Base-by-base conservation (phyloP, 2,888 invertebrate genomes). In the Liposcelis brunnea region DNA sequence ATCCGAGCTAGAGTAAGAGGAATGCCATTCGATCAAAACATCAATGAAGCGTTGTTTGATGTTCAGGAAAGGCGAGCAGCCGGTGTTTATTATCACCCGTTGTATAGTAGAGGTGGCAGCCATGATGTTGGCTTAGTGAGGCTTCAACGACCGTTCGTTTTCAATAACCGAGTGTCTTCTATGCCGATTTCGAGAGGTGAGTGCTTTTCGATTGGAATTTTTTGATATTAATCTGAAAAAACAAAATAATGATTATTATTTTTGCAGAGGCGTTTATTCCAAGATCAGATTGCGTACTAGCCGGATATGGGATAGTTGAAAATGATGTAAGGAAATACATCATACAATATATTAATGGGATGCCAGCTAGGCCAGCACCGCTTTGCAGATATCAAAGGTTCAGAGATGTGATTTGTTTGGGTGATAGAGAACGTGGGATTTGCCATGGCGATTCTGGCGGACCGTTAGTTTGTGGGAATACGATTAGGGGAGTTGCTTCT, bases 371-470 rank as follows among this genome's bases (percentile, higher is more conserved):
- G 7, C 40, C 40, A 15, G 40, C 40, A 6, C 16, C 10, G 40
- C 15, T 40, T n/a, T 40, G 40, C 21, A 3, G 40, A 6, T 19
- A 16, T 18, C 16, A 40, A 19, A 14, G 40, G 18, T 7, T 21
- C 4, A 14, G 40, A n/a, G 40, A 40, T 18, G 40, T 40, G 6
- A 40, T 40, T n/a, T 40, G 40, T 11, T 18, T 40, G 15, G 40
- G 19, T 5, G 40, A 40, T 21, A 6, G 6, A 6, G 21, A n/a
- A 18, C 15, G 40, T 14, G 40, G 40, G 6, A 40, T 40, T 3
- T 40, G 40, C 19, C 40, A 40, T 18, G 40, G 40, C 3, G 40
- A 40, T 19, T 40, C 40, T 7, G 40, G 40, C 5, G 40, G 40
- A 6, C 40, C 40, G 12, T 19, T 40, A 6, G 40, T 40, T 6